phyloP scores from a whole-genome alignment of 2,888 invertebrate species.

The Rhorus exstirpatorius region DNA sequence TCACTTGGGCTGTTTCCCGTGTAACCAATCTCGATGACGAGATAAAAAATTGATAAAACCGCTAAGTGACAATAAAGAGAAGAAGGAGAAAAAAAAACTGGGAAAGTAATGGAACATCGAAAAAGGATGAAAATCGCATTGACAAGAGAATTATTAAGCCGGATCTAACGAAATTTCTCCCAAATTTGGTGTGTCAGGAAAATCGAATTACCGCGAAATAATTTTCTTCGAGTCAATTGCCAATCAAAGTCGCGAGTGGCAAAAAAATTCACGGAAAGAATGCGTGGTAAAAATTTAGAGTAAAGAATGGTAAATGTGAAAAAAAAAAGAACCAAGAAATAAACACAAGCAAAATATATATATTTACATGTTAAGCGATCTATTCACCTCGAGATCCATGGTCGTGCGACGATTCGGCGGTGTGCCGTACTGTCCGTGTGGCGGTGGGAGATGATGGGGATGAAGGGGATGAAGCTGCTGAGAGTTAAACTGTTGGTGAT shows the following conservation, averaged over 20 bases:
- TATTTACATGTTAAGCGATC: constrained; percentile 75
- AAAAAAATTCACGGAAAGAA: constrained; percentile 43
- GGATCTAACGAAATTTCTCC: too few species aligned
- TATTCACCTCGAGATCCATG: constrained; percentile 92
- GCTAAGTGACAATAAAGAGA: not conserved
- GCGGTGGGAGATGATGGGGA: constrained; percentile 87
- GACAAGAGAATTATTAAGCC: too few species aligned
- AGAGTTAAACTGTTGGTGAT: constrained; percentile 86
- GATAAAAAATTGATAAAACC: not conserved
- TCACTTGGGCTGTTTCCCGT: constrained; percentile 1
- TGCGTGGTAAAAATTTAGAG: constrained; percentile 26
- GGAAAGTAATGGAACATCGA: not conserved
- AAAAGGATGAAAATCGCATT: constrained; percentile 2
- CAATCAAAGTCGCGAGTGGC: too few species aligned
- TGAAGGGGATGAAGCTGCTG: constrained; percentile 85
- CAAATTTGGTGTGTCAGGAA: too few species aligned
- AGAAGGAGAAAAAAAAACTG: constrained; percentile 17
- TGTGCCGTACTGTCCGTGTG: constrained; percentile 87
- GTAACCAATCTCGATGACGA: not conserved
- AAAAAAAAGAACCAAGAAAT: constrained; percentile 31
- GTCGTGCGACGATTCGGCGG: constrained; percentile 86
- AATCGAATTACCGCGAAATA: too few species aligned
- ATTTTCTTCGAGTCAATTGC: not conserved
- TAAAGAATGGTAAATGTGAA: constrained; percentile 30
- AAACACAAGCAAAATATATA: constrained; percentile 65